phyloP scores from a whole-genome alignment of 2,113 vertebrate species.

The Actenoides lindsayi region DNA sequence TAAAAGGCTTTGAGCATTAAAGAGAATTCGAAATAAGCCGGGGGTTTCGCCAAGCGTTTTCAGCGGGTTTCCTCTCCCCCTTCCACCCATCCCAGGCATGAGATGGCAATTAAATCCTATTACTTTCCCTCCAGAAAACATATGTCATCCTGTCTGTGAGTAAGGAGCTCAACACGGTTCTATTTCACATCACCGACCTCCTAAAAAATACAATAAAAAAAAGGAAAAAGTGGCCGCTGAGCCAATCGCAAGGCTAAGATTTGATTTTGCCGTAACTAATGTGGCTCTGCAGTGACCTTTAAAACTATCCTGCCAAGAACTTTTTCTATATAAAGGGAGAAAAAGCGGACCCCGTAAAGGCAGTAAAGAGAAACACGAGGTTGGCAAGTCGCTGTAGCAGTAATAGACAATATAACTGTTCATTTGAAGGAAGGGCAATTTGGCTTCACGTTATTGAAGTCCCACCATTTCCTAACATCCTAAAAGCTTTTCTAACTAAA shows the following conservation, averaged over 20 bases:
- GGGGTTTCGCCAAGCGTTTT: background rate
- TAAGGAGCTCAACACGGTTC: background rate
- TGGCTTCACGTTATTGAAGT: background rate
- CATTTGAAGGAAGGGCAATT: background rate
- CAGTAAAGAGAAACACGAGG: background rate
- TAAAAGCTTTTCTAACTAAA: slow-evolving; percentile 39
- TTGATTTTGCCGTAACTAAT: background rate
- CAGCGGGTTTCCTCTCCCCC: background rate
- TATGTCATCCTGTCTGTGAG: background rate
- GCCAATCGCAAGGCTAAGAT: background rate
- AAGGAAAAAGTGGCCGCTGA: background rate
- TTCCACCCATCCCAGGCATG: background rate
- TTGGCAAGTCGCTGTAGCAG: background rate
- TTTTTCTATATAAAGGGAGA: background rate
- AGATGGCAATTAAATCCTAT: background rate
- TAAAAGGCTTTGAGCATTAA: slow-evolving; percentile 34
- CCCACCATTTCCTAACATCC: background rate
- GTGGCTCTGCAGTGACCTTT: background rate
- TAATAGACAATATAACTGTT: background rate
- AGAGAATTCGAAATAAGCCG: background rate
- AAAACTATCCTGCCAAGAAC: background rate
- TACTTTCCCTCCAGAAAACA: background rate
- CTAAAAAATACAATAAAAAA: background rate
- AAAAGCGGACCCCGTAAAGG: background rate
- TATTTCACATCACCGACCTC: background rate